Percentiles rank a stretch among this genome's conserved stretches.
Conservation (phyloP, 2,888 invertebrate species). For the Cheiracanthium punctorium region DNA sequence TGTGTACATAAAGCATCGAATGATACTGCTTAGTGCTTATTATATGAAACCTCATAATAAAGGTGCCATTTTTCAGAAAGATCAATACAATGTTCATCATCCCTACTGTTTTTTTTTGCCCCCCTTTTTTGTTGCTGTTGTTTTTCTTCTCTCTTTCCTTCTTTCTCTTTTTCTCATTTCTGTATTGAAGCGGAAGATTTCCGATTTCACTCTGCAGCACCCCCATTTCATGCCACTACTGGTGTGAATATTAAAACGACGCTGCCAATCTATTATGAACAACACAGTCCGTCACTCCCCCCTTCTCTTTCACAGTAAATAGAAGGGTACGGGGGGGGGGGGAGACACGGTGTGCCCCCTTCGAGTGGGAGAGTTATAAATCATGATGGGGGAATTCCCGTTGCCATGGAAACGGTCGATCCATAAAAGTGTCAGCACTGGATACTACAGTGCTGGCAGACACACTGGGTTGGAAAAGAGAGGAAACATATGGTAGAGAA, state of each 20-base stretch:
- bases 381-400: slow-evolving; percentile 4
- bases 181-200: neutral
- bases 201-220: neutral
- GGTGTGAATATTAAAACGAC: slow-evolving; percentile 13
- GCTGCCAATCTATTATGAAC: slow-evolving; percentile 14
- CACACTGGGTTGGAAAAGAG: neutral
- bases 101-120: neutral
- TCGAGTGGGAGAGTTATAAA: neutral
- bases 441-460: neutral
- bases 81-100: neutral
- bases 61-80: neutral
- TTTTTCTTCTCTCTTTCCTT: too few species aligned
- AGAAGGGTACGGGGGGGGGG: neutral
- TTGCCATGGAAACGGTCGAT: slow-evolving; percentile 1
- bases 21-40: neutral
- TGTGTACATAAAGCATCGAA: too few species aligned
- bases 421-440: slow-evolving; percentile 1
- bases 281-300: neutral
- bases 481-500: neutral
- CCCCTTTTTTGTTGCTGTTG: neutral
- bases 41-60: neutral
- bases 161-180: too few species aligned
- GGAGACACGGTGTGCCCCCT: neutral
- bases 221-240: neutral
- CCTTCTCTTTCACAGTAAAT: neutral